Evolutionary conservation across 2,888 invertebrate genomes (phyloP).

Genomic region (Fissipunctia ypsillon): DNA sequence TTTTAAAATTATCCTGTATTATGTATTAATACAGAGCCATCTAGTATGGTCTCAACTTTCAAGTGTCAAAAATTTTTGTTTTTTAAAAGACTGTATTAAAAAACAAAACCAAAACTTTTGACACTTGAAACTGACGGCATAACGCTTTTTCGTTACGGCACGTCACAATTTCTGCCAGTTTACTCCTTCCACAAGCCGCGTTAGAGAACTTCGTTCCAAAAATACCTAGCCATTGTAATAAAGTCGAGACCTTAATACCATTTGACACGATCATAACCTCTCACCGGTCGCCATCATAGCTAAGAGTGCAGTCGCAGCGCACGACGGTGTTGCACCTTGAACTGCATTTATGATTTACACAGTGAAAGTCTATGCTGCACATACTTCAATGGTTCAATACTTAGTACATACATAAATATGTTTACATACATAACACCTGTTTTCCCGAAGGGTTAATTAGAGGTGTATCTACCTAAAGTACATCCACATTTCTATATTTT

Average conservation of each 20-base stretch:
- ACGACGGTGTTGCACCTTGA: slow-evolving; percentile 68
- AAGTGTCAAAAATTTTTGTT: too few species aligned
- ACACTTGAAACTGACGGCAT: too few species aligned
- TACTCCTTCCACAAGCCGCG: too few species aligned
- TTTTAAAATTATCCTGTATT: too few species aligned
- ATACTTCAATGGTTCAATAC: slow-evolving; percentile 19
- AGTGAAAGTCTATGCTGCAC: slow-evolving; percentile 65
- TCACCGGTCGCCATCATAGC: slow-evolving; percentile 57
- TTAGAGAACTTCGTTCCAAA: too few species aligned
- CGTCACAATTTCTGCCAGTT: too few species aligned
- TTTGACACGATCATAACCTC: slow-evolving; percentile 63
- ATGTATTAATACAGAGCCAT: too few species aligned
- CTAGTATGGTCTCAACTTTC: too few species aligned
- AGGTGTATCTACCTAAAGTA: background rate
- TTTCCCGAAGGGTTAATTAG: background rate
- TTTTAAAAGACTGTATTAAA: too few species aligned
- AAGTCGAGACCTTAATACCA: slow-evolving; percentile 46
- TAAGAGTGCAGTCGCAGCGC: slow-evolving; percentile 50
- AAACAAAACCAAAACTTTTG: too few species aligned
- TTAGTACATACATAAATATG: background rate
- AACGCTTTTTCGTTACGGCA: too few species aligned
- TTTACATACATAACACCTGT: background rate
- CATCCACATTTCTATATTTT: background rate
- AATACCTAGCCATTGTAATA: background rate
- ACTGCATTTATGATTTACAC: slow-evolving; percentile 66